phyloP scores from a whole-genome alignment of 2,113 vertebrate species.

The Microtus oregoni region DNA sequence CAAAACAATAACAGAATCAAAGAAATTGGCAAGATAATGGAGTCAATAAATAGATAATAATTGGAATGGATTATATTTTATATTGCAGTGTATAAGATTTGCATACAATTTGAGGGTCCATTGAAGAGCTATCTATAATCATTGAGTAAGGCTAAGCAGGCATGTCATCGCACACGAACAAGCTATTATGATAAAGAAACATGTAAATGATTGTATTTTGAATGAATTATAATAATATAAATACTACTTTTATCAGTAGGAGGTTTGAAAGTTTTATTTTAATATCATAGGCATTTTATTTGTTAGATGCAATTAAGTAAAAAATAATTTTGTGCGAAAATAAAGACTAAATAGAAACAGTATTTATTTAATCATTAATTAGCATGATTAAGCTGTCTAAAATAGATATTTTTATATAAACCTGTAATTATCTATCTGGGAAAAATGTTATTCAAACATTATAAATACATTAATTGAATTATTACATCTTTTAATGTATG shows the following conservation, averaged over 20 bases:
- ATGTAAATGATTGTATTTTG: neutral
- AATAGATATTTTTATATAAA: neutral
- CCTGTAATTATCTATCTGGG: neutral
- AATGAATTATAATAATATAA: neutral
- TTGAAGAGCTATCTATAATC: neutral
- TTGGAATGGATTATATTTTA: neutral
- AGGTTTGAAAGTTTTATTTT: neutral
- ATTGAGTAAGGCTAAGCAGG: neutral
- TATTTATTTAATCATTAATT: conserved; percentile 14
- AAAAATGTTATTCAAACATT: neutral
- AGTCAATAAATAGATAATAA: neutral
- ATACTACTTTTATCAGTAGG: neutral
- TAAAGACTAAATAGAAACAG: neutral
- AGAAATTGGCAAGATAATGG: neutral
- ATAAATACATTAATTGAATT: neutral
- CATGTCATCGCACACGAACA: neutral
- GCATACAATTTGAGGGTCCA: neutral
- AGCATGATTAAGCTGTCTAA: neutral
- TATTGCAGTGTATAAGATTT: neutral
- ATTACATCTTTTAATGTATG: neutral
- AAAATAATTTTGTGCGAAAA: neutral
- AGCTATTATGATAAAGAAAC: neutral
- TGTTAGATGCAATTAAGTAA: neutral
- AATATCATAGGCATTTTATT: neutral
- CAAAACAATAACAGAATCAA: neutral